Conservation (phyloP, 2,113 vertebrate genomes). For the Dascyllus trimaculatus region DNA sequence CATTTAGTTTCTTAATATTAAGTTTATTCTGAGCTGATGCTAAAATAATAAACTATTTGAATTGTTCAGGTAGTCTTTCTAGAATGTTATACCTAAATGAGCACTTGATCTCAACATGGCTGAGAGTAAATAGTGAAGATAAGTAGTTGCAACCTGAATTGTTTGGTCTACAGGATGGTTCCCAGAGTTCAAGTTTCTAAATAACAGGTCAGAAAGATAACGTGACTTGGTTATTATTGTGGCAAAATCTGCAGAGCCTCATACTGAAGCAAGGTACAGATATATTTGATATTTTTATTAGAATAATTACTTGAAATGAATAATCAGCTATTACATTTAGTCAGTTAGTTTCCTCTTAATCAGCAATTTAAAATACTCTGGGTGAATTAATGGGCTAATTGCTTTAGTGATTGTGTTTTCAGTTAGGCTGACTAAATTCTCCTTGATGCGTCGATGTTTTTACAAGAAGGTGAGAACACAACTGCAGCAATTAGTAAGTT, state of each 20-base stretch:
- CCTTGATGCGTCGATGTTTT: background rate
- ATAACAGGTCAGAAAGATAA: background rate
- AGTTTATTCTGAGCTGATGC: no score
- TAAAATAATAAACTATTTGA: no score
- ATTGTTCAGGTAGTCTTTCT: no score
- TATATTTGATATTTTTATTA: constrained; percentile 5
- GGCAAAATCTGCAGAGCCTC: background rate
- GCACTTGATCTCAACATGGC: no score
- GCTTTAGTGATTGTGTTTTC: background rate
- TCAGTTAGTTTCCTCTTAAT: constrained; percentile 1
- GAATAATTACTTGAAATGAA: constrained; percentile 1
- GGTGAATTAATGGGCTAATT: constrained; percentile 1
- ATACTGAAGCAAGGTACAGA: background rate
- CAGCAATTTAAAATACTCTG: background rate
- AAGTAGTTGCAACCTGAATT: no score
- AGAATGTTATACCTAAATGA: no score
- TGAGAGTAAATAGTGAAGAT: no score
- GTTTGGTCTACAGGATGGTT: no score
- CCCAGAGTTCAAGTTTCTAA: background rate
- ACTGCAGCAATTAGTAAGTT: background rate
- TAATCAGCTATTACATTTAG: background rate
- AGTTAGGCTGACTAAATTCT: background rate
- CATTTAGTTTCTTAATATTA: no score
- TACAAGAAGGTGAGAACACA: background rate
- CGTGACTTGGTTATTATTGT: background rate